Evolutionary conservation across 2,888 invertebrate genomes (phyloP).

Genomic region (Thelaira solivaga): DNA sequence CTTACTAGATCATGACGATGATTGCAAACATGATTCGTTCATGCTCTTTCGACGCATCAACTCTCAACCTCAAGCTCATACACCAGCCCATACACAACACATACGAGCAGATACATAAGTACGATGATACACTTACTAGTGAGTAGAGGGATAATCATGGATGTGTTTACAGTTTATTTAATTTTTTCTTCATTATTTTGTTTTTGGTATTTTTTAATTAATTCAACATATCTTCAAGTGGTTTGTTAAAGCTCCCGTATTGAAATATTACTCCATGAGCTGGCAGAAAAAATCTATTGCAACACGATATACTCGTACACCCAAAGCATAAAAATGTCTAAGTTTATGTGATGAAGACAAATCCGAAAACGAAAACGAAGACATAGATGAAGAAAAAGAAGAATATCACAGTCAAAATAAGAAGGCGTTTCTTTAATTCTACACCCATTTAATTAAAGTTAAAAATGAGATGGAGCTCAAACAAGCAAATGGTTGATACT

Average conservation of each 20-base stretch:
- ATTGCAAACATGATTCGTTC: constrained; percentile 46
- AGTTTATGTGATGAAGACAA: neutral
- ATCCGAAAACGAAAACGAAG: no score
- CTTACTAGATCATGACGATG: constrained; percentile 59
- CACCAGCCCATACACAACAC: neutral
- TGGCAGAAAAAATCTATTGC: constrained; percentile 28
- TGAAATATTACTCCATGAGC: constrained; percentile 48
- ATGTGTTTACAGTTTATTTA: constrained; percentile 27
- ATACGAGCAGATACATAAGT: no score
- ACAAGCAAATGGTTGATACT: neutral
- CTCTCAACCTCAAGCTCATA: neutral
- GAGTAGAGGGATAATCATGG: neutral
- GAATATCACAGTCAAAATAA: constrained; percentile 42
- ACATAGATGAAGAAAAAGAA: neutral
- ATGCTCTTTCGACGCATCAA: neutral
- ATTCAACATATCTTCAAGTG: constrained; percentile 65
- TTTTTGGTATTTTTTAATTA: constrained; percentile 63
- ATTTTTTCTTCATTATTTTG: neutral
- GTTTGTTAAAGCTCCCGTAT: constrained; percentile 56
- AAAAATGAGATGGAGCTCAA: neutral
- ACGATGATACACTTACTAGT: no score
- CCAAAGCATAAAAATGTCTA: neutral
- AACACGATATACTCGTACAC: neutral
- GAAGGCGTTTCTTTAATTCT: constrained; percentile 64
- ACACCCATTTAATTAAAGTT: constrained; percentile 69